phyloP scores from a whole-genome alignment of 1,140 invertebrate species.

The Trinorchestia longiramus region DNA sequence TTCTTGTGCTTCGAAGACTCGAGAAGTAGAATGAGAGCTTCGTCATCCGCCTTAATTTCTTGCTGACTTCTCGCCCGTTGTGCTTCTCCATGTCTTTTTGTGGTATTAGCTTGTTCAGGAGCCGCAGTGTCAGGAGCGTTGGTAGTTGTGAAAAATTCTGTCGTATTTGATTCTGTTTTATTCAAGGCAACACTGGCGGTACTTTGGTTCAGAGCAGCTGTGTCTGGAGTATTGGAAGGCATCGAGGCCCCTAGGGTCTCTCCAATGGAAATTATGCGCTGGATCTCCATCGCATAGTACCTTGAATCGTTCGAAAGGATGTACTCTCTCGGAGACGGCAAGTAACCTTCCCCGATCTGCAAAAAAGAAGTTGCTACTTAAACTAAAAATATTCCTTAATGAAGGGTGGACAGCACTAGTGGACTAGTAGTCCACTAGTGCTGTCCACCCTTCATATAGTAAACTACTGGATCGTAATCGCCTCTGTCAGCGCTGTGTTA shows the following conservation, averaged over 20 bases:
- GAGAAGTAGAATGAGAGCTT: not conserved
- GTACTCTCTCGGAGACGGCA: conserved; percentile 22
- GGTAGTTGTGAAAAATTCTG: not conserved
- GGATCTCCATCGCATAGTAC: not conserved
- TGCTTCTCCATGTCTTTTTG: not conserved
- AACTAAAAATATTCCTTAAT: too few relatives aligned
- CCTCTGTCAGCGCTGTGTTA: too few relatives aligned
- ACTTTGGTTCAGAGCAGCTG: conserved; percentile 12
- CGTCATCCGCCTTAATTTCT: not conserved
- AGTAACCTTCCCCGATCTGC: conserved; percentile 39
- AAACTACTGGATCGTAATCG: too few relatives aligned
- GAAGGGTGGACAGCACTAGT: too few relatives aligned
- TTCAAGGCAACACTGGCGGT: not conserved
- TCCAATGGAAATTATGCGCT: not conserved
- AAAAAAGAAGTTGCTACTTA: not conserved
- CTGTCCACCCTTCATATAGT: too few relatives aligned
- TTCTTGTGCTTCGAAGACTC: conserved; percentile 37
- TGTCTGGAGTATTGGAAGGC: not conserved
- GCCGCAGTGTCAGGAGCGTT: not conserved
- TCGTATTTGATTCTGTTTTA: not conserved
- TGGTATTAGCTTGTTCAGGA: not conserved
- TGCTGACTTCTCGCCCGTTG: not conserved
- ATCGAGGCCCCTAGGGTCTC: not conserved
- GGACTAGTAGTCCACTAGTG: too few relatives aligned
- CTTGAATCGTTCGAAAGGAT: not conserved